Percentiles rank a stretch among this genome's conserved stretches.
phyloP scores from a whole-genome alignment of 2,888 invertebrate species.

The Euplagia quadripunctaria region DNA sequence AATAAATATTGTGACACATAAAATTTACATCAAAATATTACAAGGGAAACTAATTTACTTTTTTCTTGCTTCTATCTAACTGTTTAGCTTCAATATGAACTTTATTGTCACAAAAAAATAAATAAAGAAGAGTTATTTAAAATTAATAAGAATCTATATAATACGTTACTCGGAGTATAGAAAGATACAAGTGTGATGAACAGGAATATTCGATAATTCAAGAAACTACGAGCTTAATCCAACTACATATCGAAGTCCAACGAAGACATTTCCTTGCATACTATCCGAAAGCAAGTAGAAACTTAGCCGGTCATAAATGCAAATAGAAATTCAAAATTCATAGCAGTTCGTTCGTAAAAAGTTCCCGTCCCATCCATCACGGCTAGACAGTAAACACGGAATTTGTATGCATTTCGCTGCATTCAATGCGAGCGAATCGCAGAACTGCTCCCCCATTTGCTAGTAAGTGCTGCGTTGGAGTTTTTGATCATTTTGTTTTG shows the following conservation, averaged over 20 bases:
- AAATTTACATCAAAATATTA: too few species aligned
- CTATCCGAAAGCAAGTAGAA: slow-evolving; percentile 9
- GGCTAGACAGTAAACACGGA: slow-evolving; percentile 65
- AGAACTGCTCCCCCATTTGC: slow-evolving; percentile 17
- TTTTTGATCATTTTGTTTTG: slow-evolving; percentile 6
- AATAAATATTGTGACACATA: too few species aligned
- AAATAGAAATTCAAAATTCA: slow-evolving; percentile 46
- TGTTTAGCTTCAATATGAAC: too few species aligned
- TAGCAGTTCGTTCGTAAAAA: slow-evolving; percentile 36
- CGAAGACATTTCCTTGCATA: background rate
- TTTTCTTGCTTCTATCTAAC: too few species aligned
- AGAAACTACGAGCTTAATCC: background rate
- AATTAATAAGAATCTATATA: background rate
- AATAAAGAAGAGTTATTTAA: background rate
- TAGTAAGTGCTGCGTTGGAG: slow-evolving; percentile 15
- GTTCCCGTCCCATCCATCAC: slow-evolving; percentile 53
- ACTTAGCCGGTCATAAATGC: slow-evolving; percentile 22
- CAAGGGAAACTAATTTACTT: too few species aligned
- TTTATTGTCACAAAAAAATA: too few species aligned
- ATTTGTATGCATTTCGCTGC: slow-evolving; percentile 67
- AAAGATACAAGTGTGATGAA: background rate
- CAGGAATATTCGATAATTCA: background rate
- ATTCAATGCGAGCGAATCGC: slow-evolving; percentile 47
- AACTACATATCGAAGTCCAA: background rate
- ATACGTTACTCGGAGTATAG: rapidly evolving